A percentile compares a stretch with the other conserved stretches of the same genome.
Evolutionary conservation across 2,797 vertebrate genomes (phyloP).

Genomic region (Diplodus sargus): DNA sequence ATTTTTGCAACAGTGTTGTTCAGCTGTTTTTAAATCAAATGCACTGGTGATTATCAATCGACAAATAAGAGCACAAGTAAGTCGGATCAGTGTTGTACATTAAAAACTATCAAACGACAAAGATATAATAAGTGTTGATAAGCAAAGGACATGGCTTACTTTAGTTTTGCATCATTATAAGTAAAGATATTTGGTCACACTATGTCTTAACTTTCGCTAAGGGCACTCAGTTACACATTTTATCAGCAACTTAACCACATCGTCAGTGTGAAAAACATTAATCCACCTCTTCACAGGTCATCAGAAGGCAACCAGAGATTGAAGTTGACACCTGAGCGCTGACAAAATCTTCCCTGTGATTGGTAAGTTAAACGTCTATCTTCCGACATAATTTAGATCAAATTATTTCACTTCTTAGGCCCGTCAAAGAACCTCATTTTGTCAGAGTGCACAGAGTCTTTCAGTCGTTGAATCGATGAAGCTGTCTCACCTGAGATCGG

Average conservation of each 20-base stretch:
- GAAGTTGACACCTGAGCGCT: slow-evolving; percentile 9
- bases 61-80: slow-evolving; percentile 34
- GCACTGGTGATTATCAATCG: slow-evolving; percentile 40
- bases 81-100: slow-evolving; percentile 19
- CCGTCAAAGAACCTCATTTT: slow-evolving; percentile 87
- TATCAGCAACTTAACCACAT: slow-evolving; percentile 49
- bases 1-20: slow-evolving; percentile 39
- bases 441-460: slow-evolving; percentile 83
- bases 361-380: slow-evolving; percentile 17
- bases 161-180: slow-evolving; percentile 43
- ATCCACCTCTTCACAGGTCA: slow-evolving; percentile 42
- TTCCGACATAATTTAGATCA: not conserved
- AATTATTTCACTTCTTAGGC: slow-evolving; percentile 63
- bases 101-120: slow-evolving; percentile 51
- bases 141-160: slow-evolving; percentile 49
- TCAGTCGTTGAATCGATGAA: slow-evolving; percentile 80
- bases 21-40: slow-evolving; percentile 16
- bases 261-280: slow-evolving; percentile 18
- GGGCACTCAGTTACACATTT: slow-evolving; percentile 40
- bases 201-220: slow-evolving; percentile 32
- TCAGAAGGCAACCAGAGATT: slow-evolving; percentile 44
- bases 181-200: slow-evolving; percentile 54
- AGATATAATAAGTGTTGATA: slow-evolving; percentile 16
- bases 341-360: slow-evolving; percentile 3
- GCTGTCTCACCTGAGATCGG: slow-evolving; percentile 78